Evolutionary conservation across 2,888 invertebrate species (phyloP).

Genomic region (Gastrophysa polygoni): DNA sequence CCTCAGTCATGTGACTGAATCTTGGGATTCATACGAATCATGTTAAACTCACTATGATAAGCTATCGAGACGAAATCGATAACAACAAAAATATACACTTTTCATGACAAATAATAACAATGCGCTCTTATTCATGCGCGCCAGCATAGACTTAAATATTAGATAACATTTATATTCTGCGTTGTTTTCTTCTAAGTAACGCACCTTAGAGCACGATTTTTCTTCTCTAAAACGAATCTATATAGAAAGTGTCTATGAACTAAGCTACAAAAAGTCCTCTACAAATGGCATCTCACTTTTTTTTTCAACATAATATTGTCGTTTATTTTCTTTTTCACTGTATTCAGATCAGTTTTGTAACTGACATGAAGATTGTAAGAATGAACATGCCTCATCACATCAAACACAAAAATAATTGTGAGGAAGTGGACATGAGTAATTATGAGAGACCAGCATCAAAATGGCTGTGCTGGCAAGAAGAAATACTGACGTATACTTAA

Average conservation of each 20-base stretch:
- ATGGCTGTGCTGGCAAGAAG: background rate
- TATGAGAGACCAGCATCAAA: background rate
- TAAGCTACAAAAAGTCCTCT: conserved; percentile 31
- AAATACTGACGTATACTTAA: too few relatives aligned
- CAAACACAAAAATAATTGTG: background rate
- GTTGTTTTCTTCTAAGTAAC: conserved; percentile 30
- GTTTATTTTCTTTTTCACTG: conserved; percentile 19
- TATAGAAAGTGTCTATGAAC: conserved; percentile 21
- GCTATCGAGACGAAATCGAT: conserved; percentile 12
- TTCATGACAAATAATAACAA: background rate
- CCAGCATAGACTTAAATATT: conserved; percentile 45
- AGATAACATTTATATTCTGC: conserved; percentile 46
- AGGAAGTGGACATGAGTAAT: background rate
- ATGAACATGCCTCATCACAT: background rate
- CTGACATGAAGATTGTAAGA: background rate
- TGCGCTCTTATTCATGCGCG: conserved; percentile 15
- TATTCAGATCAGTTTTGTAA: conserved; percentile 3
- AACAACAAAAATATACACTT: conserved; percentile 23
- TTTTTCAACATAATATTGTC: conserved; percentile 36
- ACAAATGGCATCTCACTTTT: conserved; percentile 40
- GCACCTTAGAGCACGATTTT: conserved; percentile 31
- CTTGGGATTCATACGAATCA: background rate
- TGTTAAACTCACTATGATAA: background rate
- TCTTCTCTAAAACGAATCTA: conserved; percentile 34
- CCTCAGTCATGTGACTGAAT: too few relatives aligned